phyloP scores from a whole-genome alignment of 2,113 vertebrate species.

The Gorilla gorilla region DNA sequence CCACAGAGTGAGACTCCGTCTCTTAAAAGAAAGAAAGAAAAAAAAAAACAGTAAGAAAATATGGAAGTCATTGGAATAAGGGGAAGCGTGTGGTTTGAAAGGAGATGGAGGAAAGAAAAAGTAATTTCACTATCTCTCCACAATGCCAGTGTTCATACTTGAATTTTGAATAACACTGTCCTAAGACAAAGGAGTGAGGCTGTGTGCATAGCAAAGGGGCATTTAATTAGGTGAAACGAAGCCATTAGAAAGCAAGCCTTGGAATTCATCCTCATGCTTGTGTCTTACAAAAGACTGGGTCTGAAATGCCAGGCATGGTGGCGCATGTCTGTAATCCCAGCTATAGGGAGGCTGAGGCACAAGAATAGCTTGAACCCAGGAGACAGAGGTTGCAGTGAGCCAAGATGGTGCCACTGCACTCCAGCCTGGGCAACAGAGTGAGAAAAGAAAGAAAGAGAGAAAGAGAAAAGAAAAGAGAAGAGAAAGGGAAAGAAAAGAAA shows the following conservation, averaged over 20 bases:
- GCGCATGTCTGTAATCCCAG: no score
- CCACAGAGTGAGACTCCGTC: no score
- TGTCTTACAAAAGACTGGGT: neutral
- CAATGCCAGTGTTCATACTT: neutral
- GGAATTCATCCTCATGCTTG: neutral
- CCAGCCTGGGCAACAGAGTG: no score
- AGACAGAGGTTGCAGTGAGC: no score
- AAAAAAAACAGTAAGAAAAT: neutral
- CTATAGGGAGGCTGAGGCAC: no score
- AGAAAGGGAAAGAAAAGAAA: no score
- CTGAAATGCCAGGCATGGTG: neutral
- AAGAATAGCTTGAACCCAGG: no score
- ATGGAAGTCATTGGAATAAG: neutral
- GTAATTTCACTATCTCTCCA: neutral
- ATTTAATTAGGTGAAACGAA: conserved; percentile 25
- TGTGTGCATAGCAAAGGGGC: neutral
- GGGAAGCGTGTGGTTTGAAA: neutral
- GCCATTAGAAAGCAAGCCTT: conserved; percentile 23
- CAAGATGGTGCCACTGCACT: no score
- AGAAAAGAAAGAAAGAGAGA: neutral
- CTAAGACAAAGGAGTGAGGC: neutral
- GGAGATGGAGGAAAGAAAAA: neutral
- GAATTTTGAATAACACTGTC: conserved; percentile 3
- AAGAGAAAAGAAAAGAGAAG: no score
- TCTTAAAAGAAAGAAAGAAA: no score